Evolutionary conservation across 1,140 invertebrate genomes (phyloP), one percentile per base, ranked within the genome.

Genomic region (Drosophila teissieri): DNA sequence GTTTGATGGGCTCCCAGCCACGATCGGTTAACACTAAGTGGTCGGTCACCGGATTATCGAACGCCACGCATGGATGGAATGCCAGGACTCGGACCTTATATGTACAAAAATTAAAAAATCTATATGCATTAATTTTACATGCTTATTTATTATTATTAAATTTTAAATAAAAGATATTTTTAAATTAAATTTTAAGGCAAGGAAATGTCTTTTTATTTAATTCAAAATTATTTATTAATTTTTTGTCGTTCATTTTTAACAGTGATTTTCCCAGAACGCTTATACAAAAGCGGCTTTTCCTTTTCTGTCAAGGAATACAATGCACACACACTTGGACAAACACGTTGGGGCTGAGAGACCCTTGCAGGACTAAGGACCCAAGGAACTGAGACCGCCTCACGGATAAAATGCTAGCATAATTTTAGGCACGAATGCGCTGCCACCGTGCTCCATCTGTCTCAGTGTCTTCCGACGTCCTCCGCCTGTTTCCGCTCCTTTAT

Each of bases 371-470:
- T 3, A 31, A 31, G 31, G 31, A 31, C 2, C 31, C 8, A 8
- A 31, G 31, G 65, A 73, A 79, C 78, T 60, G 64, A 74, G 58
- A 69, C 72, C 63, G 64, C 46, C 83, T 37, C 79, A 86, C 83
- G 83, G 74, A 88, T 75, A 76, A 86, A 88, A 83, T 83, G 79
- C 83, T 89, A 88, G 83, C 83, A 88, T 88, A 88, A 89, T 88
- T 88, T 88, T 89, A 88, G 83, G 80, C 84, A 89, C 84, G 84
- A 83, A 89, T 86, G 83, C 83, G 80, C 84, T 78, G 49, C 58
- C 58, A 60, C 37, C 48, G 46, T 53, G 37, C 62, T 76, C 53
- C 45, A 65, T 58, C 61, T 58, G 69, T 63, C 54, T 58, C 51
- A 36, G 54, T 58, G 44, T 58, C 56, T 22, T 65, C 15, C 27